Conservation (phyloP, 2,888 invertebrate genomes). For the Schizaphis graminum region DNA sequence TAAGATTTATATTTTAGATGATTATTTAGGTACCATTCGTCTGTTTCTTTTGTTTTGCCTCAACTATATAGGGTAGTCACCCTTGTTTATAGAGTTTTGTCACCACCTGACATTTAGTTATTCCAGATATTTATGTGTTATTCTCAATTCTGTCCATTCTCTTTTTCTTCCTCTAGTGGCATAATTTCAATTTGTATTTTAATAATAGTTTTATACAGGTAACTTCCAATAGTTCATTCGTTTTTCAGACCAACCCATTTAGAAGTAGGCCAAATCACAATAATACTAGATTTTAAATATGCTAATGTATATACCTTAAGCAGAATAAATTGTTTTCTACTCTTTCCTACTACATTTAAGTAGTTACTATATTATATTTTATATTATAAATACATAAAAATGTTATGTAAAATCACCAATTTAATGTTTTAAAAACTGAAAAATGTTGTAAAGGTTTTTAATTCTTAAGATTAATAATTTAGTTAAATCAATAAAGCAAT, state of each 20-base stretch:
- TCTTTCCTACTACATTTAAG: not conserved
- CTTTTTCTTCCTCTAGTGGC: not conserved
- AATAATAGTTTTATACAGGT: not conserved
- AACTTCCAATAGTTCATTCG: not conserved
- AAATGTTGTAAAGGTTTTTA: not conserved
- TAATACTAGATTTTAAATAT: not conserved
- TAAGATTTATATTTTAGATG: not conserved
- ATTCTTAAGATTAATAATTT: not conserved
- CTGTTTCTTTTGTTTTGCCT: not conserved
- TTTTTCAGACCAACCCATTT: not conserved
- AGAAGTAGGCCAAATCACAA: not conserved
- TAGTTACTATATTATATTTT: not conserved
- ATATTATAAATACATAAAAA: too few species aligned
- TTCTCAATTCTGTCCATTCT: not conserved
- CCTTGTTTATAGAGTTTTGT: not conserved
- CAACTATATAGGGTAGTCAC: too few species aligned
- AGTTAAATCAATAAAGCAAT: not conserved
- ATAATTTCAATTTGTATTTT: not conserved
- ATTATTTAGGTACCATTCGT: not conserved
- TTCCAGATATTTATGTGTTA: not conserved
- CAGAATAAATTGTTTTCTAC: not conserved
- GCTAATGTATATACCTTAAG: not conserved
- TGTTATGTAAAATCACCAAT: not conserved
- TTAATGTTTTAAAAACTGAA: not conserved
- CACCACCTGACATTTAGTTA: not conserved